Evolutionary conservation across 2,797 vertebrate species (phyloP), one percentile per base, ranked within the genome.

Genomic region (Sebastes hopkinsi): DNA sequence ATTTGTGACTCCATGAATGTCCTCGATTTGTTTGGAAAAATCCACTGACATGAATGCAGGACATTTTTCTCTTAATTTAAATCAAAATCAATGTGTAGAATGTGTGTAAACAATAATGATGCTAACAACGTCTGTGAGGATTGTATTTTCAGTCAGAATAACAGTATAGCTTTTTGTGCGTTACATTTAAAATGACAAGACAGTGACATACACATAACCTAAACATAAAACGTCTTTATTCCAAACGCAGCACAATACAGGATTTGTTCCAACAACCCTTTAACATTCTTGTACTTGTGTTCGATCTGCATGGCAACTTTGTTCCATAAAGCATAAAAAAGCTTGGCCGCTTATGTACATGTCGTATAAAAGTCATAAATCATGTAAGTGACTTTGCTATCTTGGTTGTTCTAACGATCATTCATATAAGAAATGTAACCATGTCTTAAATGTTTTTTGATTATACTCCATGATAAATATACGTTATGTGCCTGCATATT

Each of bases 401-500:
- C 80, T 89, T 80, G 83, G 82, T 89, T 88, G 83, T 78, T 89
- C 79, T 75, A 84, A 85, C 42, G 8, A 80, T 83, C 66, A 76
- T 92, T 79, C 77, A 84, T 87, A 77, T 87, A 80, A 80, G 71
- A 88, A 92, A 86, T 89, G 72, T 85, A 90, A 91, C 77, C 83
- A 88, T 87, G 78, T 78, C 86, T 82, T 87, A 77, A 93, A 84
- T 93, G 84, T 84, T 90, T 91, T 89, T 90, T 84, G 77, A 93
- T 90, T 88, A 91, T 91, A 83, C 66, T 87, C 77, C 87, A 87
- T 92, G 85, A 88, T 91, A 85, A 83, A 91, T 86, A 86, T 88
- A 82, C 78, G 81, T 92, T 77, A 90, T 89, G 91, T 93, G 92
- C 92, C 92, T 94, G 92, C 88, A 92, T 91, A 92, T 86, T 90